Conservation (phyloP, 2,797 vertebrate genomes). For the Otolemur crassicaudatus region DNA sequence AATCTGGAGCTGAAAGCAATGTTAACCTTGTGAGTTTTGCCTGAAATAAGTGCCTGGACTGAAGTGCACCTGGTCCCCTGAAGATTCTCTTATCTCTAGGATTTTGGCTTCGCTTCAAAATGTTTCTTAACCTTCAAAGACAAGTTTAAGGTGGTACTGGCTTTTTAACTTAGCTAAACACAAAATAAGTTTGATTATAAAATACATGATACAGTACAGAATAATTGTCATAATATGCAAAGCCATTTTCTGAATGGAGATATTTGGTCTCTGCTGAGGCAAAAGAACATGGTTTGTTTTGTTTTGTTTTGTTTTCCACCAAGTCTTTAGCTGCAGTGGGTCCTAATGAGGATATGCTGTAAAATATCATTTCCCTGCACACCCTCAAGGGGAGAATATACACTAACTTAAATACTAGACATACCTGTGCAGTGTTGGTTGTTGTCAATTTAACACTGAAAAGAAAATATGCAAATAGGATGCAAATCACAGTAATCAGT, state of each 20-base stretch:
- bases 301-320: neutral
- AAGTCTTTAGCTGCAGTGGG: neutral
- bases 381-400: neutral
- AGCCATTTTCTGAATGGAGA: neutral
- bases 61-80: neutral
- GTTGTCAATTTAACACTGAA: constrained; percentile 67
- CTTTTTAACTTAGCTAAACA: neutral
- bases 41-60: neutral
- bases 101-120: neutral
- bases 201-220: neutral
- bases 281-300: neutral
- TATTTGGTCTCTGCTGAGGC: neutral
- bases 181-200: neutral
- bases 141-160: neutral
- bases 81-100: neutral
- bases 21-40: neutral
- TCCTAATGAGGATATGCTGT: neutral
- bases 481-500: constrained; percentile 71
- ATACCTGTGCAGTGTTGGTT: constrained; percentile 19
- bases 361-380: neutral
- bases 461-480: constrained; percentile 65
- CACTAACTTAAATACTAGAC: constrained; percentile 58
- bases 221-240: neutral
- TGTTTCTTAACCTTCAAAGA: neutral
- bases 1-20: neutral